Base-by-base conservation (phyloP, 64 coral and sea anemone genomes). In the Hydrozoanthus tunicans region DNA sequence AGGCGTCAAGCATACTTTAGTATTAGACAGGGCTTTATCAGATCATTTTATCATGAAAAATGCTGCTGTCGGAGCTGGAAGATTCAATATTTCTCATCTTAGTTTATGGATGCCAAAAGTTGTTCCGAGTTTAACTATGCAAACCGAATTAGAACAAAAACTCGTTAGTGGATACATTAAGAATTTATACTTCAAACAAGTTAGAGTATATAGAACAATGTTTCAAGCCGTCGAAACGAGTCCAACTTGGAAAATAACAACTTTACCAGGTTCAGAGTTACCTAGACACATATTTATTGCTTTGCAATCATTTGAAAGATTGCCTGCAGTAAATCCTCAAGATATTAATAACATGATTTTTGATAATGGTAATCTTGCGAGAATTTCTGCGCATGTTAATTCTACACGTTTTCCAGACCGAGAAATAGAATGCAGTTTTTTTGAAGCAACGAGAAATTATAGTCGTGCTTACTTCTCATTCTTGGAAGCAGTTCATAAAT, bases 1-100 rank as follows among this genome's bases (percentile, higher is more conserved):
- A 85, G 60, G 81, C 7, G 81, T 85, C 62, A 85, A 69, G 10
- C 81, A 85, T 85, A 85, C 81, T 51, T 2, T 85, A 68, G 1
- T 85, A 43, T 6, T 85, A 3, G 62, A 85, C 51, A 20, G 25
- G 66, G 62, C 81, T 5, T 6, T 52, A 0, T 60, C 81, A 66
- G 25, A 81, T 32, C 60, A 57, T 80, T 80, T 56, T 2, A 81
- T 53, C 51, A 80, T 80, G 78, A 80, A 80, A 80, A 2, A 0
- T 0, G 7, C 53, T 80, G 78, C 78, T 5, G 78, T 56, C 13
- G 78, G 5, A 6, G 78, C 10, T 51, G 78, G 78, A 0, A 53
- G 55, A 56, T 80, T 80, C 58, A 80, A 80, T 11, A 80, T 80
- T 0, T 9, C 8, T 0, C 68, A 71, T 71, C 0, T 71, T 4